Base-by-base conservation (phyloP, 2,888 invertebrate species). In the Xanthostigma xanthostigma region DNA sequence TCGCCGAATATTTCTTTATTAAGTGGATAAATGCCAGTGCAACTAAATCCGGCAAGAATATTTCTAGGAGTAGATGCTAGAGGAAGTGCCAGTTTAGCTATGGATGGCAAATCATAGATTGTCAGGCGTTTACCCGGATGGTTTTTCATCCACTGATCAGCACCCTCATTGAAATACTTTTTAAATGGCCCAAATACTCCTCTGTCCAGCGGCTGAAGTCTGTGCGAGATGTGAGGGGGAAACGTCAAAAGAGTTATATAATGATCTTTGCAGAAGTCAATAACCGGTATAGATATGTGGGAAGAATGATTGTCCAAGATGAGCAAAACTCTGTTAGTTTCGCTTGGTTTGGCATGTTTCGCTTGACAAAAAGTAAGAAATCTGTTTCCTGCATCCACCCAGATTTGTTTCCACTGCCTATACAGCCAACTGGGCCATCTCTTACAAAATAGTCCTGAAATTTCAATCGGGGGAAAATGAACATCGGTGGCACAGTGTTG, bases 221-320 rank as follows among this genome's bases (percentile, higher is more conserved):
- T 45, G 45, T 49, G 51, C 9, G 46, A 46, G 36, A 44, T 46
- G 43, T 50, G 51, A 33, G 48, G 53, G 33, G 51, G 49, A 14
- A 49, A 46, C 13, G 46, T 46, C 33, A 49, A 34, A 41, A 40
- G 41, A 10, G 46, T 41, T 11, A 46, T 17, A 37, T 33, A 36
- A 49, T 49, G 52, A 44, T 54, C 52, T 54, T 58, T 60, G 41
- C 55, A 58, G 46, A 53, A 58, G 46, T 61, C 52, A 35, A 63
- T 41, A 36, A 56, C 51, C 27, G 51, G 46, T 12, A 55, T 43
- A 9, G 45, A 43, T 8, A 60, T 48, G 50, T 62, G 62, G 9
- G 56, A 54, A 35, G 52, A 45, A 49, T 63, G 60, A 45, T 61
- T 62, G 53, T 59, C 61, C n/a, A 61, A 46, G 37, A 60, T 39